phyloP scores from a whole-genome alignment of 2,888 invertebrate genomes.

The Sthenelais limicola region DNA sequence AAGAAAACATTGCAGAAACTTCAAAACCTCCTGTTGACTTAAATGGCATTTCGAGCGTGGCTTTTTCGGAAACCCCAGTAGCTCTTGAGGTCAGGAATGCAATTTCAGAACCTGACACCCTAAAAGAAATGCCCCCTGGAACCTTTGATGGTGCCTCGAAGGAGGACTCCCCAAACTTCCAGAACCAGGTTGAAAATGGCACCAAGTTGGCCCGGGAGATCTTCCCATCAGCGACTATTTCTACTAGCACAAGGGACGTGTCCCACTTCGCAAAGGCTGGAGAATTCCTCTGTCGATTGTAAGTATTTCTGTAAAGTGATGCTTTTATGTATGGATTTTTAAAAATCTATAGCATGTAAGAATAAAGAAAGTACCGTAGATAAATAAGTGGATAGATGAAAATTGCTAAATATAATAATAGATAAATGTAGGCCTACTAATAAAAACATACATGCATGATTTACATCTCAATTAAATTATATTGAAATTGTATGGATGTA shows the following conservation, averaged over 20 bases:
- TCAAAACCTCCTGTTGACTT: too few relatives aligned
- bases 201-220: background rate
- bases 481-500: too few relatives aligned
- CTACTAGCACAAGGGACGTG: background rate
- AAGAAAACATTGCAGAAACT: too few relatives aligned
- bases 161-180: background rate
- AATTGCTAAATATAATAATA: background rate
- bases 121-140: too few relatives aligned
- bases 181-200: background rate
- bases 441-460: background rate
- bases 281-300: constrained; percentile 10
- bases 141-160: background rate
- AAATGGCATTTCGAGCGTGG: too few relatives aligned
- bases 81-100: too few relatives aligned
- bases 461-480: background rate
- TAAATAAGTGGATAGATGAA: background rate
- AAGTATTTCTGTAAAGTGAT: background rate
- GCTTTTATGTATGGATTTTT: background rate
- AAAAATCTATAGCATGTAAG: background rate
- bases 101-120: too few relatives aligned
- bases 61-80: too few relatives aligned
- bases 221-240: background rate
- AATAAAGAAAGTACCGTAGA: background rate
- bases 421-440: background rate
- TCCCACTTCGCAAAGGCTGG: constrained; percentile 10